Evolutionary conservation across 2,113 vertebrate genomes (phyloP), one percentile per base, ranked within the genome.

Genomic region (Dissostichus mawsoni): DNA sequence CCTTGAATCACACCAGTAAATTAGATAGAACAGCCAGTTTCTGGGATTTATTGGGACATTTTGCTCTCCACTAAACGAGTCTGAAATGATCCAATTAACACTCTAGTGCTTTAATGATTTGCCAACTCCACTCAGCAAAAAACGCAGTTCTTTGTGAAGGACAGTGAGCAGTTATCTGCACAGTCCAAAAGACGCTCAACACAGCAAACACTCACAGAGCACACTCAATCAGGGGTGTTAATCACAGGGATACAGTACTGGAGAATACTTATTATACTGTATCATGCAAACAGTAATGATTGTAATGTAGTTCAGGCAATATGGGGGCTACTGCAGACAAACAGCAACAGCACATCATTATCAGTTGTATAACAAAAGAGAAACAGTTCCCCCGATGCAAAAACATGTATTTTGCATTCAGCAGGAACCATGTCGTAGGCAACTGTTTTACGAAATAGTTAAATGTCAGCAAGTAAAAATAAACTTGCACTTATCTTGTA

Each of bases 21-120:
- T 76, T 73, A 74, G 73, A 84, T 53, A 62, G 50, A 83, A 67
- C 50, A 71, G 68, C 25, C 20, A 62, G 16, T 81, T 82, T 82
- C 3, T 61, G 23, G 50, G 63, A 87, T 78, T 81, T 81, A 87
- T 83, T 65, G 58, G 57, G 82, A 86, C 57, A 69, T 80, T 87
- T 41, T 84, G 55, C 59, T 66, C 55, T 56, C 9, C 65, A 78
- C n/a, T 78, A 81, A 82, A 85, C 14, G n/a, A 78, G 77, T 75
- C 69, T 64, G 69, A 87, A 89, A 88, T 86, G 62, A 87, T 78
- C 56, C 83, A 86, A 89, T 90, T 85, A 86, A 74, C 78, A 81
- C 75, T 65, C 33, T 45, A 64, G 62, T 56, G 80, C 83, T 87
- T 55, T 82, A 91, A 87, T 17, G 52, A 80, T 78, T 72, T 33